Evolutionary conservation across 2,113 vertebrate species (phyloP).

Genomic region (Polyodon spathula): DNA sequence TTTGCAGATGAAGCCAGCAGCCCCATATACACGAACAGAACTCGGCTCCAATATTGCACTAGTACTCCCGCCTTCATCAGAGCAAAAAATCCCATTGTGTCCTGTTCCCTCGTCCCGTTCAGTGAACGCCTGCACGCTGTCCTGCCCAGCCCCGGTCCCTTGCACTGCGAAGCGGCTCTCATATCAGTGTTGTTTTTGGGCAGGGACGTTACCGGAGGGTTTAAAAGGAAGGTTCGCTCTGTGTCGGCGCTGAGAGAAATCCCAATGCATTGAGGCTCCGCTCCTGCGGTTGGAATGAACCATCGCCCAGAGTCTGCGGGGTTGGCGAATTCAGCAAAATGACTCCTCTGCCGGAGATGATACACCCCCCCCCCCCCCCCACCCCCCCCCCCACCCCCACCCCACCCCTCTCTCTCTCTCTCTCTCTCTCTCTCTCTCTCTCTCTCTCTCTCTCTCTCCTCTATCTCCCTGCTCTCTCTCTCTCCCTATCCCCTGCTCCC

Average conservation of each 20-base stretch:
- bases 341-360: slow-evolving; percentile 29
- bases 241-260: slow-evolving; percentile 69
- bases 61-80: slow-evolving; percentile 64
- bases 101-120: slow-evolving; percentile 45
- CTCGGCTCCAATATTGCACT: slow-evolving; percentile 73
- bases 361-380: slow-evolving; percentile 17
- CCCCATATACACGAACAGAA: slow-evolving; percentile 78
- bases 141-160: slow-evolving; percentile 47
- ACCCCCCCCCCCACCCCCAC: too few species aligned
- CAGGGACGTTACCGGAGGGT: slow-evolving; percentile 55
- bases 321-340: slow-evolving; percentile 44
- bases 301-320: slow-evolving; percentile 69
- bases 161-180: slow-evolving; percentile 59
- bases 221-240: slow-evolving; percentile 60
- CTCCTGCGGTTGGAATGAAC: slow-evolving; percentile 85
- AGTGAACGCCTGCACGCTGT: slow-evolving; percentile 60
- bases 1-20: slow-evolving; percentile 72
- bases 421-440: slow-evolving; percentile 32
- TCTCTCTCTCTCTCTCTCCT: slow-evolving; percentile 11
- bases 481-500: slow-evolving; percentile 25
- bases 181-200: slow-evolving; percentile 53
- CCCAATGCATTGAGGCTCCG: slow-evolving; percentile 76
- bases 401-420: slow-evolving; percentile 29
- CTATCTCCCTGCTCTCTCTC: slow-evolving; percentile 18
- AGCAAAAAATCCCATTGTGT: slow-evolving; percentile 62